These are phyloP conservation scores for Dioctria rufipes DNA, from an alignment of 2,888 invertebrate species.

Conservation along the genomic window DNA sequence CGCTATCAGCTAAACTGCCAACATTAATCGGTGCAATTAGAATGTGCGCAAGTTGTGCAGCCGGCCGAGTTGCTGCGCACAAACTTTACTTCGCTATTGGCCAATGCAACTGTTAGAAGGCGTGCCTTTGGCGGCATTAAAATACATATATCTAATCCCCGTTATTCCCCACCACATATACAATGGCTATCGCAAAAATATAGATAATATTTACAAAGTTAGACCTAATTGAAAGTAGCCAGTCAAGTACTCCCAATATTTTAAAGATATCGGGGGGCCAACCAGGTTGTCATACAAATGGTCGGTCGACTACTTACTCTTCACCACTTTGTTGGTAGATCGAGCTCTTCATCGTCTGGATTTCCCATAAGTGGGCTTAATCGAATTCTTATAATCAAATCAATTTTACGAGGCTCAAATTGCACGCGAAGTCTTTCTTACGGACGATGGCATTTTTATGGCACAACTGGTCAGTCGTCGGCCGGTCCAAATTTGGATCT, in stretches of 20 bases:
- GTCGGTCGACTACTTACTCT: neutral
- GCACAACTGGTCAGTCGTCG: neutral
- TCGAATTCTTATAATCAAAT: slow-evolving; percentile 8
- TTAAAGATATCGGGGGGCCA: slow-evolving; percentile 14
- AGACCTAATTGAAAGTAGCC: slow-evolving; percentile 44
- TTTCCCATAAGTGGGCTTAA: slow-evolving; percentile 1
- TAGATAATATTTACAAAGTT: neutral
- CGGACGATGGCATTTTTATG: neutral
- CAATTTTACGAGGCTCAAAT: neutral
- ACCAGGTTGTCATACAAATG: slow-evolving; percentile 7
- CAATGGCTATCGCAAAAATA: slow-evolving; percentile 16
- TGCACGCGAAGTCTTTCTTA: neutral
- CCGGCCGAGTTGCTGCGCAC: neutral
- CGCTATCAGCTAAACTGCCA: slow-evolving; percentile 14
- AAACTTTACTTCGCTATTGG: slow-evolving; percentile 28
- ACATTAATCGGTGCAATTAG: slow-evolving; percentile 46
- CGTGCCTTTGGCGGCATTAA: slow-evolving; percentile 27
- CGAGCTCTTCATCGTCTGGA: neutral
- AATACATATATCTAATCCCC: slow-evolving; percentile 34
- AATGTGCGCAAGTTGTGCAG: slow-evolving; percentile 26
- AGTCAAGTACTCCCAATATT: slow-evolving; percentile 34
- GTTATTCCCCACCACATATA: slow-evolving; percentile 43
- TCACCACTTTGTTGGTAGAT: too few relatives aligned
- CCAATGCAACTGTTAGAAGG: slow-evolving; percentile 47
- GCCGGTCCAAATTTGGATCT: neutral